These are phyloP conservation scores for Hydractinia echinata DNA, from an alignment of 30 jellyfish, hydroid and myxozoan genomes.

Conservation along the genomic window DNA sequence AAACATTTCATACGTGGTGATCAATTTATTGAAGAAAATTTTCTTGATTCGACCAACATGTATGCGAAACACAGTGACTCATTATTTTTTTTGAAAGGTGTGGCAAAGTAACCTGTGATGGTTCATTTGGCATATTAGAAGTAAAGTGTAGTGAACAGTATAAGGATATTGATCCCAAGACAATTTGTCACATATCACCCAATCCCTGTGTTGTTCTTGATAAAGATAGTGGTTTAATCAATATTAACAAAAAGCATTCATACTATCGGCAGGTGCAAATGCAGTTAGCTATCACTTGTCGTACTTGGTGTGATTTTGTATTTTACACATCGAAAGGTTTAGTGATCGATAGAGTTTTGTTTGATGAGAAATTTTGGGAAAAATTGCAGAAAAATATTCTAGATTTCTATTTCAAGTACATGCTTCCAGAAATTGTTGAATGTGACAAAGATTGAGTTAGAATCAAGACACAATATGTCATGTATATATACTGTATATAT, in stretches of 20 bases:
- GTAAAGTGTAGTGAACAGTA: conserved; percentile 16
- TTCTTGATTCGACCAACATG: too few relatives aligned
- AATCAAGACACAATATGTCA: too few relatives aligned
- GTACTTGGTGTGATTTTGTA: conserved; percentile 12
- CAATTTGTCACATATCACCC: conserved; percentile 2
- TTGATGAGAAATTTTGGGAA: conserved; percentile 11
- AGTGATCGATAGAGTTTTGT: neutral
- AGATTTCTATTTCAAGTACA: neutral
- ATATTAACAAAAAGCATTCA: too few relatives aligned
- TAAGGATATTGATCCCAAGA: conserved; percentile 14
- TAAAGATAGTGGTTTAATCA: neutral
- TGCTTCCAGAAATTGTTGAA: too few relatives aligned
- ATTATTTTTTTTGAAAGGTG: too few relatives aligned
- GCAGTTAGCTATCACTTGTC: conserved; percentile 10
- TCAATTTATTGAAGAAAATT: too few relatives aligned
- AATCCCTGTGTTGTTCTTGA: conserved; percentile 14
- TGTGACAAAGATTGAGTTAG: too few relatives aligned
- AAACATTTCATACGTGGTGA: too few relatives aligned
- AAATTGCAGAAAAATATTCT: neutral
- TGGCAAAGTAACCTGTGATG: conserved; percentile 23
- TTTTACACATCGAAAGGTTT: conserved; percentile 3
- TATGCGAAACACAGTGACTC: too few relatives aligned
- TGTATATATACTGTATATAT: too few relatives aligned
- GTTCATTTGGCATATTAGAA: conserved; percentile 1
- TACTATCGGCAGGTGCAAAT: conserved; percentile 7